phyloP scores from a whole-genome alignment of 2,113 vertebrate genomes.

The Brienomyrus brachyistius region DNA sequence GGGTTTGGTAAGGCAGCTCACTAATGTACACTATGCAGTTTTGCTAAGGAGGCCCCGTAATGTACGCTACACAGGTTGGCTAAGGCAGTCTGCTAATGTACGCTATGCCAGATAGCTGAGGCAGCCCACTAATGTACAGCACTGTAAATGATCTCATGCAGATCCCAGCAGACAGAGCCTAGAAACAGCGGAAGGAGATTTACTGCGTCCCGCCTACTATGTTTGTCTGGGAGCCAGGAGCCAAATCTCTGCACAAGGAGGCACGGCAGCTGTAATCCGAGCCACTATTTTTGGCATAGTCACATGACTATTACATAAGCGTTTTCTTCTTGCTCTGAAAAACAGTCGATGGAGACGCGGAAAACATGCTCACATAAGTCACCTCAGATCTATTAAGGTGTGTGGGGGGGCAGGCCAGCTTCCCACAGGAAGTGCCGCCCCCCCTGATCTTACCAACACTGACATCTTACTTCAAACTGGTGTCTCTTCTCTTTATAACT shows the following conservation, averaged over 20 bases:
- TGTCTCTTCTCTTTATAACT: background rate
- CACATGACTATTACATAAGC: conserved; percentile 77
- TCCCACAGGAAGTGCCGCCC: background rate
- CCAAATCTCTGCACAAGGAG: conserved; percentile 63
- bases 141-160: conserved; percentile 28
- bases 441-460: background rate
- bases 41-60: background rate
- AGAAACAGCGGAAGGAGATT: background rate
- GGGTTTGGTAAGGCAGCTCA: background rate
- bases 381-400: conserved; percentile 36
- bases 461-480: background rate
- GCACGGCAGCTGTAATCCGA: conserved; percentile 68
- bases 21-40: background rate
- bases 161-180: background rate
- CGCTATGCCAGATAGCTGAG: background rate
- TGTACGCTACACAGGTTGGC: background rate
- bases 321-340: conserved; percentile 74
- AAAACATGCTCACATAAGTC: conserved; percentile 49
- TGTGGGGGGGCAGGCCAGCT: conserved; percentile 10
- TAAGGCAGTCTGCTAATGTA: background rate
- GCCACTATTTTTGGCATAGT: conserved; percentile 74
- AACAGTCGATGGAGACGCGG: conserved; percentile 71
- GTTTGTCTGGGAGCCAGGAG: conserved; percentile 60
- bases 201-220: conserved; percentile 25
- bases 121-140: background rate